A percentile compares a stretch with the other conserved stretches of the same genome.
These are phyloP conservation scores for Colistium nudipinnis DNA, from an alignment of 2,113 vertebrate species.

Conservation along the genomic window DNA sequence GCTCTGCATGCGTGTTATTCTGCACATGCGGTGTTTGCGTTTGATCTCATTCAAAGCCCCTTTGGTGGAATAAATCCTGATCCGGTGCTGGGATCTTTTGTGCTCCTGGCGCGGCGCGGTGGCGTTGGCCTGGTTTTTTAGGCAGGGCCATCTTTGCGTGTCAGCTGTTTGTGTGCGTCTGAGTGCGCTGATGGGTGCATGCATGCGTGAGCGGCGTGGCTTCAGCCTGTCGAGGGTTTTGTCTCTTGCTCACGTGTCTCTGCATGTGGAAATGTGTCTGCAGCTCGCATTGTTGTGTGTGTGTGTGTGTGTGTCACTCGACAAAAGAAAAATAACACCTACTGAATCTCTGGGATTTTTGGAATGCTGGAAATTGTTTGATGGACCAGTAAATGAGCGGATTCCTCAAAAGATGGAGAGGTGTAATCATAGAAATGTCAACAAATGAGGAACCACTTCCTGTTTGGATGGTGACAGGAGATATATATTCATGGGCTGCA, in stretches of 20 bases:
- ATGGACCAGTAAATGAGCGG: no score
- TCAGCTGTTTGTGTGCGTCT: neutral
- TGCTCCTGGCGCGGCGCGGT: neutral
- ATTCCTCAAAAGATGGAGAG: no score
- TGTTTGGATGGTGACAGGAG: no score
- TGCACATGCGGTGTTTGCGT: neutral
- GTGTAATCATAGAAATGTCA: no score
- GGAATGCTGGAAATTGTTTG: no score
- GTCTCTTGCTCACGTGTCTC: conserved; percentile 26
- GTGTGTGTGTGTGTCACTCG: conserved; percentile 6
- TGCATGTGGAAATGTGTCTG: conserved; percentile 10
- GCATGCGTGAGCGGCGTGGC: no score
- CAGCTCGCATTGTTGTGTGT: neutral
- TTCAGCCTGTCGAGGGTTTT: neutral
- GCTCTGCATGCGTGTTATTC: neutral
- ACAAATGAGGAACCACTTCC: no score
- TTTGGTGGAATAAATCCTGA: neutral
- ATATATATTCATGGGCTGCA: no score
- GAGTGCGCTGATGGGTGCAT: no score
- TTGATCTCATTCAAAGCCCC: neutral
- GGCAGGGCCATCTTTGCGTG: conserved; percentile 7
- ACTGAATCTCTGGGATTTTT: no score
- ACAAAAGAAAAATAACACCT: no score
- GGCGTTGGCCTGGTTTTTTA: conserved; percentile 8
- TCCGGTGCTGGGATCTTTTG: neutral